These are phyloP conservation scores for Ennomos fuscantarius DNA, from an alignment of 2,888 invertebrate genomes.

Conservation along the genomic window DNA sequence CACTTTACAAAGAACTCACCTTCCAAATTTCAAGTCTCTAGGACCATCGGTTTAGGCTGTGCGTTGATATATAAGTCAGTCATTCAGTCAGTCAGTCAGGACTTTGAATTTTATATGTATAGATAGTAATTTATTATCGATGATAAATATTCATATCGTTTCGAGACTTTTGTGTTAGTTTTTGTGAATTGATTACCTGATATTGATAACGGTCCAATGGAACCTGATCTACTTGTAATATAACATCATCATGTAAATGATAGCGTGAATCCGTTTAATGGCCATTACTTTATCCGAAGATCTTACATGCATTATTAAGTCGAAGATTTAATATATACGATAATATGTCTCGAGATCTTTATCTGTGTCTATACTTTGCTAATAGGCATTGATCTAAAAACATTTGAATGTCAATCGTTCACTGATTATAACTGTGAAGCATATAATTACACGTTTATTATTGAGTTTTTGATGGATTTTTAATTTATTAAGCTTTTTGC, in stretches of 20 bases:
- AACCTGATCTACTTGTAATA: conserved; percentile 5
- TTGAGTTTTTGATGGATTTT: no score
- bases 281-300: not conserved
- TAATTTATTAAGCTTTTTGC: no score
- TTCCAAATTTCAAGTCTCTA: no score
- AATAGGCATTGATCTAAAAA: no score
- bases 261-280: conserved; percentile 3
- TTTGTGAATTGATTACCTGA: conserved; percentile 25
- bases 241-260: conserved; percentile 2
- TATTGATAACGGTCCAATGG: conserved; percentile 10
- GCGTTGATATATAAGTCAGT: no score
- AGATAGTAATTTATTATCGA: conserved; percentile 7
- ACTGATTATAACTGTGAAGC: not conserved
- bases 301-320: not conserved
- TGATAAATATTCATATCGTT: conserved; percentile 16
- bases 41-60: no score
- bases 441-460: no score
- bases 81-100: no score
- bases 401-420: not conserved
- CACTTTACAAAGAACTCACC: no score
- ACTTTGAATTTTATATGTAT: no score
- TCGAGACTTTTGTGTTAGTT: conserved; percentile 7
- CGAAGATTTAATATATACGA: not conserved
- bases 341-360: not conserved
- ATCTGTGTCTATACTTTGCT: no score